These are phyloP conservation scores for Heliconius ethilla DNA, from an alignment of 2,888 invertebrate species.

Conservation along the genomic window DNA sequence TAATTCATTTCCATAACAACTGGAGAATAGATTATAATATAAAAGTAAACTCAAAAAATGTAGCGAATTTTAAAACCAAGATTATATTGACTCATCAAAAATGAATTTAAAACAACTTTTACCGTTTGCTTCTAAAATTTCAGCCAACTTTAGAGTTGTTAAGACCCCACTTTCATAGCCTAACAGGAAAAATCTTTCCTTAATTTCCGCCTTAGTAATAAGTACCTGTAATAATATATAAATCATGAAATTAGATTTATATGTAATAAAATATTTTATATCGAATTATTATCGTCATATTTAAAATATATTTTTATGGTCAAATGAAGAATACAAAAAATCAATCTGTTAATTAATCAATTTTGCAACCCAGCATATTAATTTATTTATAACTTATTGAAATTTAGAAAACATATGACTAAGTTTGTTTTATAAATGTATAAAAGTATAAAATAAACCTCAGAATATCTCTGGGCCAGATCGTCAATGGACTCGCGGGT, in stretches of 20 bases:
- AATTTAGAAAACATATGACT: no score
- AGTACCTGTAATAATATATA: conserved; percentile 49
- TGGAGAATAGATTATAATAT: no score
- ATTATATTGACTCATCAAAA: no score
- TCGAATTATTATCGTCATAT: background rate
- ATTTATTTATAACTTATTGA: no score
- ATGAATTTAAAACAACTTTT: conserved; percentile 27
- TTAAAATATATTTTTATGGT: no score
- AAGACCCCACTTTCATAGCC: conserved; percentile 62
- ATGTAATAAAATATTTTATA: background rate
- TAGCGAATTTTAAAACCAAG: no score
- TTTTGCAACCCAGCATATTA: no score
- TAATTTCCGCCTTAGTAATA: conserved; percentile 49
- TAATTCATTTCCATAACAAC: no score
- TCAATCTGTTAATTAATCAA: no score
- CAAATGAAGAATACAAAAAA: no score
- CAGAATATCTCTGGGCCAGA: conserved; percentile 51
- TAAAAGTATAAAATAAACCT: conserved; percentile 40
- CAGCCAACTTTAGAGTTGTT: conserved; percentile 60
- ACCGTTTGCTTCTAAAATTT: conserved; percentile 62
- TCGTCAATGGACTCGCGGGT: conserved; percentile 50
- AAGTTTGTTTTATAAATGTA: no score
- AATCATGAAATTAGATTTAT: background rate
- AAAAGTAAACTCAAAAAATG: no score
- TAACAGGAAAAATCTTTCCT: conserved; percentile 56